Evolutionary conservation across 2,797 vertebrate genomes (phyloP), one percentile per base, ranked within the genome.

Genomic region (Apodemus agrarius): DNA sequence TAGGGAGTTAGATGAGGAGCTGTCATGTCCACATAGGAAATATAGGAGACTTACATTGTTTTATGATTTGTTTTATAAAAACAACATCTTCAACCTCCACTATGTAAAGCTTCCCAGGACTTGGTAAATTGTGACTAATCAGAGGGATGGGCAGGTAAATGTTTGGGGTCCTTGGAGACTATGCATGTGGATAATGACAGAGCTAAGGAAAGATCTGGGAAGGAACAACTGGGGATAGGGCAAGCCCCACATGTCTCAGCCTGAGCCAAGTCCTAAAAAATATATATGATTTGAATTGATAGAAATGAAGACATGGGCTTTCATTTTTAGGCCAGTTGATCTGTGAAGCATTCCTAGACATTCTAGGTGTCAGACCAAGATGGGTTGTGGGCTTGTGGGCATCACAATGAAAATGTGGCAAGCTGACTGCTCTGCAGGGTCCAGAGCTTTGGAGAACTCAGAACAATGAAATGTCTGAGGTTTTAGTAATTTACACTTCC

Each of bases 391-490:
- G 29, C 16, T 59, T 61, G 22, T 40, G 10, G 13, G 8, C 1
- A 17, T 43, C 34, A 9, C 16, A 2, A 0, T 14, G 61, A 8
- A 12, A 34, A 12, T 9, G n/a, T 3, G 2, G 21, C 49, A 40
- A 81, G 5, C 29, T 26, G 3, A 24, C 0, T 57, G 34, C 3
- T 37, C 34, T 65, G 46, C 19, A 29, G 19, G 40, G 22, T 87
- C 31, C 43, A 0, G 3, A 46, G 63, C 31, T 40, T 7, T 0
- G 37, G 63, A n/a, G n/a, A 24, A 24, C 37, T 24, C 43, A 10
- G 52, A 19, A 14, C 0, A 8, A 24, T 0, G 54, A 63, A 29
- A 1, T 63, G 13, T 26, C 8, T 17, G 1, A 61, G 37, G 49
- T 21, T 24, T 3, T 26, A 49, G 19, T 14, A 49, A 69, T 12